Conservation (phyloP, 1,140 invertebrate species). For the Prorops nasuta region DNA sequence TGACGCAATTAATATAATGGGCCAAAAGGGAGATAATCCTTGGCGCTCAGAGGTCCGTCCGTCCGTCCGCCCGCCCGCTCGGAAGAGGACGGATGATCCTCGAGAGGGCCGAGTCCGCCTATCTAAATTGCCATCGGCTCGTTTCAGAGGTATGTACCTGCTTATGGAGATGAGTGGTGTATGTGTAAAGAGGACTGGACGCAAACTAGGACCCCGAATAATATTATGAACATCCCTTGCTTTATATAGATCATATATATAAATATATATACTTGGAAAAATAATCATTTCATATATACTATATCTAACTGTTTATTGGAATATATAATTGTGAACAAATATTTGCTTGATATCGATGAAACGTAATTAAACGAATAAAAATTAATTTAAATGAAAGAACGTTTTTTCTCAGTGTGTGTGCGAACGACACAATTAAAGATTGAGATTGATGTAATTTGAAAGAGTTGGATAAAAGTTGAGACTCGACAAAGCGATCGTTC, state of each 20-base stretch:
- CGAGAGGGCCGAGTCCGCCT: constrained; percentile 7
- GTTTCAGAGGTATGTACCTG: constrained; percentile 11
- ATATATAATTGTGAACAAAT: too few species aligned
- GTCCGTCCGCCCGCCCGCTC: background rate
- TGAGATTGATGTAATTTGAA: too few species aligned
- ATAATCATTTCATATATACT: constrained; percentile 3
- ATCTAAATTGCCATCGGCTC: constrained; percentile 31
- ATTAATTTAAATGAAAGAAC: too few species aligned
- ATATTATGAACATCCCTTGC: too few species aligned
- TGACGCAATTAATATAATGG: constrained; percentile 6
- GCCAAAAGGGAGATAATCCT: background rate
- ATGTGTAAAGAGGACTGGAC: constrained; percentile 13
- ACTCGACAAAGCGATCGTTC: constrained; percentile 15
- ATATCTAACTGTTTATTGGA: background rate
- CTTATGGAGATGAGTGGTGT: background rate
- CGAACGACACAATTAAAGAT: too few species aligned
- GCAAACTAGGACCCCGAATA: too few species aligned
- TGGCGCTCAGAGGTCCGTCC: background rate
- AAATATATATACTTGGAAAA: too few species aligned
- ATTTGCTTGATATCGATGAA: too few species aligned
- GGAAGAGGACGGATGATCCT: constrained; percentile 4
- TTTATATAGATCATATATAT: too few species aligned
- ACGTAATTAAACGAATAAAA: too few species aligned
- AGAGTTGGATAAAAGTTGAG: too few species aligned
- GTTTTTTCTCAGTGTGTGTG: too few species aligned